Base-by-base conservation (phyloP, 2,888 invertebrate species). In the Eupithecia abbreviata region DNA sequence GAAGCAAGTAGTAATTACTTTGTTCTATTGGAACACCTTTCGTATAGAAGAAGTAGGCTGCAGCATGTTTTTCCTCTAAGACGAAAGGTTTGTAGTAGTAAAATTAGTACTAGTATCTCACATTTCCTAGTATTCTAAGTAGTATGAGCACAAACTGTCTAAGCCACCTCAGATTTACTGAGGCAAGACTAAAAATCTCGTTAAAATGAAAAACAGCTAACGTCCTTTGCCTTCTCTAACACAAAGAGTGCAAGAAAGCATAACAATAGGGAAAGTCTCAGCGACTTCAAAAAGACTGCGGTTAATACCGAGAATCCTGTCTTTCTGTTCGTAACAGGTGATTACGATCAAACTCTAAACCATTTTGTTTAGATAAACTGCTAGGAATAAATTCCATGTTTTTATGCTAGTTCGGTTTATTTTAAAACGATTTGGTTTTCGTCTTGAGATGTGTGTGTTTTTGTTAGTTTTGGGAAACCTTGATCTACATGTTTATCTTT, bases 321-420 rank as follows among this genome's bases (percentile, higher is more conserved):
- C 65, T 66, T 68, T 58, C 70, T 74, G 71, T 75, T 66, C 10
- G 71, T 71, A 78, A 75, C 84, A 85, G 84, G 82, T 85, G 85
- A 87, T 85, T 83, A 85, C 79, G 77, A 86, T 85, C 86, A 84
- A 82, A 43, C 73, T 73, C 49, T 75, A 42, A 70, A 74, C 73
- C 30, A 79, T 82, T 81, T 81, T 87, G 88, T 90, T 87, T 88
- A 86, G 86, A 88, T 87, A 90, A 86, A 78, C 81, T 77, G 82
- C 85, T 85, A 83, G 79, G 90, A 90, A 90, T 90, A 90, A 86
- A 84, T 83, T 73, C 81, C 84, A 86, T 30, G 62, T 30, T 86
- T 87, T 86, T 84, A 84, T 84, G 78, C 84, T 81, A 83, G 82
- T 89, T 88, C 85, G 86, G 86, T 75, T 90, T 89, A 87, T 87